phyloP scores from a whole-genome alignment of 1,140 invertebrate species.

The Trichogramma pretiosum region DNA sequence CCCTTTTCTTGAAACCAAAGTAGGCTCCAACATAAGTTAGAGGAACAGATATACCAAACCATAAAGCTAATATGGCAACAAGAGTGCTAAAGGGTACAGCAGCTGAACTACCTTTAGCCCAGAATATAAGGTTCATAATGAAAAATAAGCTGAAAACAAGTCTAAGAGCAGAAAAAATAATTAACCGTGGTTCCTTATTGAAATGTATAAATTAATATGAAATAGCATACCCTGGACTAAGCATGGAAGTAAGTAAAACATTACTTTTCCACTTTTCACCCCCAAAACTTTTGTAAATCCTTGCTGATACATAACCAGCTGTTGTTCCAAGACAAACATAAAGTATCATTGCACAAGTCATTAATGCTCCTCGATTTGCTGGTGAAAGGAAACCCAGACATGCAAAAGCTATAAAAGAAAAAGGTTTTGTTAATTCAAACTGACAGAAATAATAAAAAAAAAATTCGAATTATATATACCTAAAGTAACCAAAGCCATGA shows the following conservation, averaged over 20 bases:
- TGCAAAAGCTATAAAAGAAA: conserved; percentile 66
- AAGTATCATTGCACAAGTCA: conserved; percentile 94
- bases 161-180: conserved; percentile 48
- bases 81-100: conserved; percentile 96
- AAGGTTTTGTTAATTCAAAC: background rate
- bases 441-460: background rate
- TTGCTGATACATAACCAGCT: conserved; percentile 90
- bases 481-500: conserved; percentile 62
- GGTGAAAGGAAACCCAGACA: conserved; percentile 96
- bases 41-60: conserved; percentile 97
- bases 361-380: conserved; percentile 93
- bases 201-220: conserved; percentile 6
- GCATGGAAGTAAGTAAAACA: conserved; percentile 88
- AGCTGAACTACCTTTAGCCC: conserved; percentile 89
- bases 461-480: conserved; percentile 20
- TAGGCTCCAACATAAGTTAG: conserved; percentile 96
- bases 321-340: conserved; percentile 92
- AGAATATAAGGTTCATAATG: conserved; percentile 90
- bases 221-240: conserved; percentile 79
- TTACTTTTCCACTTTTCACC: conserved; percentile 98
- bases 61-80: conserved; percentile 88
- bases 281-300: conserved; percentile 96
- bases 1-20: conserved; percentile 94
- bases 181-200: background rate
- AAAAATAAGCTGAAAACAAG: conserved; percentile 94